Base-by-base conservation (phyloP, 1,140 invertebrate species). In the Saccostrea cuccullata region DNA sequence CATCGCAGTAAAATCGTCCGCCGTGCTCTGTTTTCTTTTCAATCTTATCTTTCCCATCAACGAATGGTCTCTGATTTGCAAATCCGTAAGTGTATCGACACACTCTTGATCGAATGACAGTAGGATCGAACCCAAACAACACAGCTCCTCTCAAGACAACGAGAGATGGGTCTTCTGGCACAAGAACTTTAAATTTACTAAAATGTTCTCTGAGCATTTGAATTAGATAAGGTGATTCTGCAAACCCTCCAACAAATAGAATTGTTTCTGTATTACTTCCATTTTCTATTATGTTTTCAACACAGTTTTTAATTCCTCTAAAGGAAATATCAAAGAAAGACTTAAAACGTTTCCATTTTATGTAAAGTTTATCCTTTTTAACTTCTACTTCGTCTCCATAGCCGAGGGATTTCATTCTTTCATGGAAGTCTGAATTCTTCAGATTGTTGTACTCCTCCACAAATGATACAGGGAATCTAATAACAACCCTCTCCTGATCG, bases 21-120 rank as follows among this genome's bases (percentile, higher is more conserved):
- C n/a, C 36, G n/a, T 84, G 30, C 6, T n/a, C 13, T 47, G 30
- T 84, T 70, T 17, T 86, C 64, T 77, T 87, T n/a, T 86, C 87
- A 2, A 64, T 67, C 20, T 36, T 23, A 40, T 84, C 85, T 64
- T 77, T 47, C 20, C 55, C 84, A 56, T 70, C 20, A 36, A 20
- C 73, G 26, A 85, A 89, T n/a, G 26, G 12, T 23, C 26, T 55
- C 30, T 88, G 86, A 4, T 82, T 89, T 0, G 87, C 87, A 20
- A 91, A 86, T 13, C 90, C 90, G 47, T 91, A 91, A 20, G 90
- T 91, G 30, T 89, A 91, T 56, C 77, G 85, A 56, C 82, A 90
- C 6, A 87, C 84, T 77, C 90, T 84, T 12, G 87, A 82, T 23
- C 40, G 20, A n/a, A 91, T 88, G 11, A 84, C 70, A 55, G 85